phyloP scores from a whole-genome alignment of 2,888 invertebrate genomes.

The Heliothis peltigera region DNA sequence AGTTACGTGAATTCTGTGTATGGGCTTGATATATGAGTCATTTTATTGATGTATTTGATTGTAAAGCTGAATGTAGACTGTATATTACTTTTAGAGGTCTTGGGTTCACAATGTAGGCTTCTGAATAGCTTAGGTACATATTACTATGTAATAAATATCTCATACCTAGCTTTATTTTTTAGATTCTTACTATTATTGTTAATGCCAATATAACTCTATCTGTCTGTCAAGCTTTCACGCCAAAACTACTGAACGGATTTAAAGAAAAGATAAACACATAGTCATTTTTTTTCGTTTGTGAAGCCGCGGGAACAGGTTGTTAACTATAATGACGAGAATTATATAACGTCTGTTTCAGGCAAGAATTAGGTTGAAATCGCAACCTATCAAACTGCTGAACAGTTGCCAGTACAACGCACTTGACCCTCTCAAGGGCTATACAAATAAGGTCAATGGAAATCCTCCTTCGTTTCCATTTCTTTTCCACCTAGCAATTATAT shows the following conservation, averaged over 20 bases:
- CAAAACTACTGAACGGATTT: too few relatives aligned
- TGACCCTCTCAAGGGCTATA: slow-evolving; percentile 24
- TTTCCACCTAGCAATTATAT: too few relatives aligned
- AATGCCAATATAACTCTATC: too few relatives aligned
- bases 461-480: background rate
- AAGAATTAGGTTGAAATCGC: background rate
- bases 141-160: background rate
- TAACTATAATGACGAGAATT: background rate
- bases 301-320: too few relatives aligned
- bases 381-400: background rate
- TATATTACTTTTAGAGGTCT: background rate
- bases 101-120: background rate
- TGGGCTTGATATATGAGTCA: background rate
- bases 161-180: background rate
- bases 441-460: slow-evolving; percentile 34
- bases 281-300: too few relatives aligned
- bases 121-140: too few relatives aligned
- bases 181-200: too few relatives aligned
- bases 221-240: too few relatives aligned
- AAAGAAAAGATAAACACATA: too few relatives aligned
- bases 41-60: background rate
- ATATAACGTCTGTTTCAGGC: background rate
- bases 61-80: background rate
- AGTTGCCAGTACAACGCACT: slow-evolving; percentile 8
- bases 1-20: slow-evolving; percentile 5